phyloP scores from a whole-genome alignment of 2,888 invertebrate species.

The Nesidiocoris tenuis region DNA sequence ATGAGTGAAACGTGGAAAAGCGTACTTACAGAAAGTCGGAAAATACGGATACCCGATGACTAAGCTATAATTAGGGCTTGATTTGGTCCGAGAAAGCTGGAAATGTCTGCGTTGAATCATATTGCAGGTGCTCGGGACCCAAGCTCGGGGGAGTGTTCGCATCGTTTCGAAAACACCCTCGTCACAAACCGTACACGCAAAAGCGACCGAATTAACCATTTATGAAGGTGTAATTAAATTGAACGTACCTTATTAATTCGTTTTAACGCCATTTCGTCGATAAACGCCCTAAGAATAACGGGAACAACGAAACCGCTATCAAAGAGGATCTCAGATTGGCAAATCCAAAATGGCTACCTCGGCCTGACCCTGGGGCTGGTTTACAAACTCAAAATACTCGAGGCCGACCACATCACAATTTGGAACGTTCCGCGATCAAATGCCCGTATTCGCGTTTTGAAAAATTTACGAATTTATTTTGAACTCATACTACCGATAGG shows the following conservation, averaged over 20 bases:
- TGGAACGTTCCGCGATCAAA: neutral
- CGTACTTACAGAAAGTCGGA: neutral
- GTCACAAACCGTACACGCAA: neutral
- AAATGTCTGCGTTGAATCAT: neutral
- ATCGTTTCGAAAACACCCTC: neutral
- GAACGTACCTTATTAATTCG: conserved; percentile 86
- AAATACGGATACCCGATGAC: neutral
- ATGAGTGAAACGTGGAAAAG: neutral
- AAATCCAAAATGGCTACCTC: conserved; percentile 74
- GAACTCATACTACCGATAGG: too few relatives aligned
- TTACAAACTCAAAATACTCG: conserved; percentile 42
- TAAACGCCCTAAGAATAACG: conserved; percentile 31
- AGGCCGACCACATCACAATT: neutral
- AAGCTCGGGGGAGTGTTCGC: neutral
- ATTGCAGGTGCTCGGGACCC: neutral
- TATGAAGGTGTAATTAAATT: neutral
- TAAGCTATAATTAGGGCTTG: neutral
- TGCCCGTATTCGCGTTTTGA: too few relatives aligned
- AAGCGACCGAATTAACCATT: conserved; percentile 4
- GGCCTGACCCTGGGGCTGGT: conserved; percentile 34
- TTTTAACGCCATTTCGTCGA: conserved; percentile 83
- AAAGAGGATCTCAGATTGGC: conserved; percentile 73
- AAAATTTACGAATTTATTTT: too few relatives aligned
- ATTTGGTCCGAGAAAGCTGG: neutral
- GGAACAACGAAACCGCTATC: conserved; percentile 68